A percentile compares a stretch with the other conserved stretches of the same genome.
These are phyloP conservation scores for Halocynthia roretzi DNA, from an alignment of 23 tunicate genomes.

Conservation along the genomic window DNA sequence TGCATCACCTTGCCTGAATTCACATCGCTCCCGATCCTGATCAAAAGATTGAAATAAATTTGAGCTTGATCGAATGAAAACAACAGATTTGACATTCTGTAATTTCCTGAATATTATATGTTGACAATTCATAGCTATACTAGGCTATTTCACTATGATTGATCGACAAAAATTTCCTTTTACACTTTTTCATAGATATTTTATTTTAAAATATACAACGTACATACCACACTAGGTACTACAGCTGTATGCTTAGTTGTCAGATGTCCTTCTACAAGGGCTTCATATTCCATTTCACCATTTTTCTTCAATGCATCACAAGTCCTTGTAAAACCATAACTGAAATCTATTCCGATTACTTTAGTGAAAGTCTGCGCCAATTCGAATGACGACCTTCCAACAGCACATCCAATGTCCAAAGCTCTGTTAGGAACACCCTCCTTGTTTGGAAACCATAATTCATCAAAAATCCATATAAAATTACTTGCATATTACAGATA, in stretches of 20 bases:
- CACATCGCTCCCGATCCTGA: slow-evolving; percentile 43
- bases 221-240: slow-evolving; percentile 15
- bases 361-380: slow-evolving; percentile 41
- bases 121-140: no score
- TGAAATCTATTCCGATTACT: slow-evolving; percentile 72
- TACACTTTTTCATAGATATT: no score
- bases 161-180: no score
- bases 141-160: no score
- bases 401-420: slow-evolving; percentile 86
- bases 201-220: no score
- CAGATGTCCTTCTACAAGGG: slow-evolving; percentile 50
- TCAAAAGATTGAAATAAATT: neutral
- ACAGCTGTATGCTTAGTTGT: slow-evolving; percentile 55
- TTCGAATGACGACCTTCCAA: slow-evolving; percentile 76
- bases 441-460: no score
- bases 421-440: no score
- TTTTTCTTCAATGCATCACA: slow-evolving; percentile 51
- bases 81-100: no score
- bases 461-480: no score
- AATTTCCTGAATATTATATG: no score
- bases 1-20: slow-evolving; percentile 80
- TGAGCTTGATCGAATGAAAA: no score
- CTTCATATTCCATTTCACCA: slow-evolving; percentile 75
- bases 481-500: neutral
- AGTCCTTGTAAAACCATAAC: slow-evolving; percentile 73